Base-by-base conservation (phyloP, 2,797 vertebrate species). In the Melanogrammus aeglefinus region DNA sequence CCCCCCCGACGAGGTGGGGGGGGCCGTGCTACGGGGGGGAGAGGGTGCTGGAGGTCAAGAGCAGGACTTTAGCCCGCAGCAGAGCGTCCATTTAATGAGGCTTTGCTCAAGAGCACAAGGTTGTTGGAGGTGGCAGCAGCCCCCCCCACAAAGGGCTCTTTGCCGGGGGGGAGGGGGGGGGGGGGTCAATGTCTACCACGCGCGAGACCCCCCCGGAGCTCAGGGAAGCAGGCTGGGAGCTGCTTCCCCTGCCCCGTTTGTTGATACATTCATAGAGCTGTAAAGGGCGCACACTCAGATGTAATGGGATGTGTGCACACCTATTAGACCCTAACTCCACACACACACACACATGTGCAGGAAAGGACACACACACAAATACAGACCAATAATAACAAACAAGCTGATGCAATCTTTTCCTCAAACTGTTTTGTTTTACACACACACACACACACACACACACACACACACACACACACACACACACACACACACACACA, bases 81-180 rank as follows among this genome's bases (percentile, higher is more conserved):
- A 85, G 73, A 86, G 80, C 82, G 85, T 84, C 80, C 81, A 83
- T 86, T 90, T 87, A 86, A 80, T 86, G 73, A 83, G 86, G 88
- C 85, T 88, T 87, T 91, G 86, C 87, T 85, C 83, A 66, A 88
- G 84, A 51, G 71, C 83, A 86, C 83, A 12, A 77, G 80, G 82
- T 83, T 13, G 39, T 12, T 41, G 39, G 2, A 12, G 12, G 39
- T 13, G 39, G 39, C 39, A 13, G 12, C 39, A 1, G 12, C 9
- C 39, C 8, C 39, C 9, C 9, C 39, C 39, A 41, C 39, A 41
- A 13, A 41, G 39, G 39, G 39, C 39, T 41, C 8, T 13, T 0
- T 10, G 39, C 39, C 12, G 39, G 39, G 39, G 39, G 31, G 31
- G 31, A 4, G 31, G 31, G 31, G 3, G 31, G 29, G 29, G 31